Evolutionary conservation across 2,113 vertebrate species (phyloP).

Genomic region (Gopherus evgoodei): DNA sequence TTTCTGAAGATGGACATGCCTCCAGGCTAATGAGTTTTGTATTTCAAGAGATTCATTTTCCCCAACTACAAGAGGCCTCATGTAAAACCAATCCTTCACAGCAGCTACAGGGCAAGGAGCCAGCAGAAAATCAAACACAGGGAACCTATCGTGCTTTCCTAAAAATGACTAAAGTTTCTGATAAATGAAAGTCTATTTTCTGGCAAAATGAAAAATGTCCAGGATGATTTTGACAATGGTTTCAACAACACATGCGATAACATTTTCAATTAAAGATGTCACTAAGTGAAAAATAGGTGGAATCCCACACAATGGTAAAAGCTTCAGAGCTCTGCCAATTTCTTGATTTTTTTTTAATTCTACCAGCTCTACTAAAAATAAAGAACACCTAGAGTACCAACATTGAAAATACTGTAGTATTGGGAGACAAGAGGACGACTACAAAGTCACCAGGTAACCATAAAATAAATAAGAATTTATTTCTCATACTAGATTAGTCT

Average conservation of each 20-base stretch:
- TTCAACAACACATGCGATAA: neutral
- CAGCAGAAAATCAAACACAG: conserved; percentile 47
- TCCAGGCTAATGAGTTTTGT: conserved; percentile 29
- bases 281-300: neutral
- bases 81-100: conserved; percentile 62
- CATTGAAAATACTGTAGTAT: neutral
- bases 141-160: conserved; percentile 52
- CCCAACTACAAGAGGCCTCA: conserved; percentile 57
- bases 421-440: neutral
- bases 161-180: conserved; percentile 59
- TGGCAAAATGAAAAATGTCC: conserved; percentile 54
- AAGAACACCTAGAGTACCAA: neutral
- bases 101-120: conserved; percentile 55
- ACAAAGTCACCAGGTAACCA: neutral
- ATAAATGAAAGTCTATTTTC: conserved; percentile 50
- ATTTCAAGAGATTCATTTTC: conserved; percentile 61
- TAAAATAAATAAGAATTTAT: neutral
- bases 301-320: neutral
- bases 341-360: neutral
- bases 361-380: neutral
- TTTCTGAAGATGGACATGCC: conserved; percentile 59
- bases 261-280: conserved; percentile 6
- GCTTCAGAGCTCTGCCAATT: neutral
- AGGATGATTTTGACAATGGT: conserved; percentile 15
- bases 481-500: neutral